These are phyloP conservation scores for Taphrorychus bicolor DNA, from an alignment of 2,888 invertebrate species.

Conservation along the genomic window DNA sequence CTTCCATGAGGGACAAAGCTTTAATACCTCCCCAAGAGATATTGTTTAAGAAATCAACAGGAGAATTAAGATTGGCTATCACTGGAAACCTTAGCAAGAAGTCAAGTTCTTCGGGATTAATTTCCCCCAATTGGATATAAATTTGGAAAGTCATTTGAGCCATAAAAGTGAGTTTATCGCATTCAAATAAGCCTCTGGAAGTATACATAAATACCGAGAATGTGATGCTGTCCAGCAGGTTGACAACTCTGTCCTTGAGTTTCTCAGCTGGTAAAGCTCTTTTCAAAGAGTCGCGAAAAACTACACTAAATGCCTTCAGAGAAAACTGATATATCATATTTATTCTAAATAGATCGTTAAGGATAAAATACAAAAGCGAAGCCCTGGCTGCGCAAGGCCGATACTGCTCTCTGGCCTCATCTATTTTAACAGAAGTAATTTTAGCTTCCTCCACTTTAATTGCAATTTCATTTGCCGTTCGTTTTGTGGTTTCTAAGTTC, in stretches of 20 bases:
- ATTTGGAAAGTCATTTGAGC: constrained; percentile 80
- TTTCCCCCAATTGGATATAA: constrained; percentile 69
- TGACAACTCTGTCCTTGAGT: constrained; percentile 73
- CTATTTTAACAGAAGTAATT: constrained; percentile 85
- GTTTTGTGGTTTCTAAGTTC: constrained; percentile 92
- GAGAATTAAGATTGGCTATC: constrained; percentile 74
- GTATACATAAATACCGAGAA: constrained; percentile 89
- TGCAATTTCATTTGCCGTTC: constrained; percentile 90
- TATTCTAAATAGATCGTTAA: constrained; percentile 90
- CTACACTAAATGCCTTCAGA: constrained; percentile 90
- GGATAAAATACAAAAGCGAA: constrained; percentile 89
- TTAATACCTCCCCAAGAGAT: constrained; percentile 91
- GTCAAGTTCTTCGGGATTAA: constrained; percentile 80
- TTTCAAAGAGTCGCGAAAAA: constrained; percentile 85
- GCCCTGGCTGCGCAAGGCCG: constrained; percentile 84
- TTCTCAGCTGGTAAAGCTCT: constrained; percentile 74
- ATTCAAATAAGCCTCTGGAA: constrained; percentile 88
- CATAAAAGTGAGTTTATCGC: constrained; percentile 89
- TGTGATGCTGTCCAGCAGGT: constrained; percentile 87
- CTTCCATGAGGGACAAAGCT: constrained; percentile 75
- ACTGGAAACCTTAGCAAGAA: constrained; percentile 87
- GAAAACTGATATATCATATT: constrained; percentile 97
- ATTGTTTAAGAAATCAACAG: constrained; percentile 84
- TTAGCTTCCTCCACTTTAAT: constrained; percentile 87
- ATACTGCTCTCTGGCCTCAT: constrained; percentile 89